Base-by-base conservation (phyloP, 2,113 vertebrate genomes). In the Thomomys bottae region DNA sequence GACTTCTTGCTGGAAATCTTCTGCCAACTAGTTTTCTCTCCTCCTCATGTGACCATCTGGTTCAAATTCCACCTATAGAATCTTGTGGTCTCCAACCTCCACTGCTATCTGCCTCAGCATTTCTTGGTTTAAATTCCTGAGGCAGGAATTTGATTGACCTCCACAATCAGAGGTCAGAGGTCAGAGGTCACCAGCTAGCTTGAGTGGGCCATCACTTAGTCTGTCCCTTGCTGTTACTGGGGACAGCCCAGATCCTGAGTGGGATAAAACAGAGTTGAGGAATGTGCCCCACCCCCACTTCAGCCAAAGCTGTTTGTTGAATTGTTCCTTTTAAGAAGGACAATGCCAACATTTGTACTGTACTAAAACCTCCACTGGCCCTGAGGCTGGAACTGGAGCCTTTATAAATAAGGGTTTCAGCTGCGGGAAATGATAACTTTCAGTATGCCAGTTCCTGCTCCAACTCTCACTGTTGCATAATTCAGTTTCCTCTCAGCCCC, bases 91-190 rank as follows among this genome's bases (percentile, higher is more conserved):
- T 80, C 61, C 8, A 3, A 36, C 18, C 64, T 15, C 49, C 20
- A 15, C 71, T 32, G 68, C 23, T 40, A 12, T 34, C 54, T n/a
- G 42, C 24, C 73, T 78, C 91, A 59, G 78, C 85, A 24, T 71
- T 95, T 95, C 84, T 81, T 23, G 23, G 45, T 75, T 86, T 71
- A 84, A 61, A 92, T 93, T 89, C 89, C 89, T 70, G 12, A 73
- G 70, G 8, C 23, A 42, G 73, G 70, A 89, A 71, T 92, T 64
- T 73, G 17, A 87, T 70, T 84, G 73, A 79, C 84, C 66, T 8
- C 12, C 0, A 68, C n/a, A 89, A 84, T 67, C 45, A 0, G 3
- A 63, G 93, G 70, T 85, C 85, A 42, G 0, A 77, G 59, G 92
- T 87, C 86, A 42, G 0, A 77, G 59, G 93, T 87, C 7, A 1